A percentile compares a stretch with the other conserved stretches of the same genome.
These are phyloP conservation scores for Premnoplex brunnescens DNA, from an alignment of 2,797 vertebrate species.

Conservation along the genomic window DNA sequence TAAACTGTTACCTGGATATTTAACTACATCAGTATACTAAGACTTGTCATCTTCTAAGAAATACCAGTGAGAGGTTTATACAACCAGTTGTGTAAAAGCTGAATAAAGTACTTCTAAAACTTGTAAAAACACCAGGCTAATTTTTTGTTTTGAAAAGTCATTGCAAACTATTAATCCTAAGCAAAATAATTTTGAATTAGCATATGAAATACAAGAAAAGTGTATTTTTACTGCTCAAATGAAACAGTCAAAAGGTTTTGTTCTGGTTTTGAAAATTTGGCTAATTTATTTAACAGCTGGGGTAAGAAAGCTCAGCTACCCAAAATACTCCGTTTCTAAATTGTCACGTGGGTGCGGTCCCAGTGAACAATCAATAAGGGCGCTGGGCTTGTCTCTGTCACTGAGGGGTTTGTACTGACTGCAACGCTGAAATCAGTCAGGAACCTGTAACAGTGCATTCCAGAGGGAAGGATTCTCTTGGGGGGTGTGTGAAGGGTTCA, in stretches of 20 bases:
- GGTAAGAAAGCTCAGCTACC: neutral
- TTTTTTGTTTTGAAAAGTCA: neutral
- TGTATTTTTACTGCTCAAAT: neutral
- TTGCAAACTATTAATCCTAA: neutral
- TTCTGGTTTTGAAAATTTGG: neutral
- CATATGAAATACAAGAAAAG: neutral
- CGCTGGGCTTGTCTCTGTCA: neutral
- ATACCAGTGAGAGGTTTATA: neutral
- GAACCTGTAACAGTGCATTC: neutral
- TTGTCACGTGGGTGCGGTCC: neutral
- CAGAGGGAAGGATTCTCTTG: neutral
- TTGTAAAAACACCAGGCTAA: neutral
- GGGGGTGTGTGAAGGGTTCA: neutral
- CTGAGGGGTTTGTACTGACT: neutral
- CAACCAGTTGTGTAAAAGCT: neutral
- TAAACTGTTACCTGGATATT: neutral
- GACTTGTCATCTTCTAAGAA: neutral
- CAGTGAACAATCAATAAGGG: neutral
- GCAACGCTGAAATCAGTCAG: neutral
- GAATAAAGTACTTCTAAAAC: neutral
- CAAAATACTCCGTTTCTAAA: neutral
- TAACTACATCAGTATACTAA: neutral
- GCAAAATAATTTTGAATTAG: neutral
- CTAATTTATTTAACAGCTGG: neutral
- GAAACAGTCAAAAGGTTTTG: neutral